Evolutionary conservation across 2,888 invertebrate species (phyloP).

Genomic region (Calephelis perditalis): DNA sequence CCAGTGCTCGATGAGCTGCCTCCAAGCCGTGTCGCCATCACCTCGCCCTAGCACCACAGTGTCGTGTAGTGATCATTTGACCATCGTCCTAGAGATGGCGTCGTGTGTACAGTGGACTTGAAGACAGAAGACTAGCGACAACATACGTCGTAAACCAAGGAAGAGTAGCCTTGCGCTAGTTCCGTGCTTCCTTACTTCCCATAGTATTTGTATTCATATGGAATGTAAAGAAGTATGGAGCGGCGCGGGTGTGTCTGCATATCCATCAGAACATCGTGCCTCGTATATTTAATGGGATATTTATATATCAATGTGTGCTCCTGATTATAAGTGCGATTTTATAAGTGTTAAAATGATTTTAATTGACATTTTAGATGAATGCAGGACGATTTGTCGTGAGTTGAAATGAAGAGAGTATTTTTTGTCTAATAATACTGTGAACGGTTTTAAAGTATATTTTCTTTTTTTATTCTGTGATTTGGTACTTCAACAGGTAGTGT

Average conservation of each 20-base stretch:
- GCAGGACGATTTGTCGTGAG: not conserved
- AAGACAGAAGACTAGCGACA: constrained; percentile 27
- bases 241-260: constrained; percentile 74
- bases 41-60: constrained; percentile 39
- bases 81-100: constrained; percentile 46
- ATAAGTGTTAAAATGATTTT: constrained; percentile 6
- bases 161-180: constrained; percentile 81
- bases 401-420: not conserved
- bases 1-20: constrained; percentile 70
- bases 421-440: not conserved
- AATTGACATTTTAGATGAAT: constrained; percentile 8
- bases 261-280: constrained; percentile 30
- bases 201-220: constrained; percentile 91
- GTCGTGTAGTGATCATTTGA: constrained; percentile 35
- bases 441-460: not conserved
- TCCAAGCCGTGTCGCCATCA: constrained; percentile 69
- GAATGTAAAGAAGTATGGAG: constrained; percentile 99
- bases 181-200: constrained; percentile 98
- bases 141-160: constrained; percentile 32
- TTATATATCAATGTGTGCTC: constrained; percentile 17
- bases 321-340: constrained; percentile 1
- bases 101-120: constrained; percentile 31
- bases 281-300: constrained; percentile 18
- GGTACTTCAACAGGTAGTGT: constrained; percentile 13
- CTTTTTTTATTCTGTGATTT: not conserved